Conservation (phyloP, 2,113 vertebrate genomes). For the Dasyprocta punctata region DNA sequence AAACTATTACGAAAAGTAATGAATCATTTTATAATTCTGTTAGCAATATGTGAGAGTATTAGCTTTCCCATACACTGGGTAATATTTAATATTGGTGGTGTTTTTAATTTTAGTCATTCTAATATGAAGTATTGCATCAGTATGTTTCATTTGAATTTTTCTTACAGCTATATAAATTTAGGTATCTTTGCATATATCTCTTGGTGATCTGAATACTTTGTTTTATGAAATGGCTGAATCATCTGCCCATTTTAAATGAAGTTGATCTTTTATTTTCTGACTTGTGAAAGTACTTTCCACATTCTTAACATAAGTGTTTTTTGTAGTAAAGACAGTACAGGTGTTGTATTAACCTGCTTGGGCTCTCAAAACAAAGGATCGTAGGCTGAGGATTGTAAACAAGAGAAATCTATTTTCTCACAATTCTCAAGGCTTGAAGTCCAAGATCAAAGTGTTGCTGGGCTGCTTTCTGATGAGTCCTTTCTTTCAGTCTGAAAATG, state of each 20-base stretch:
- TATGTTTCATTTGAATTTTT: background rate
- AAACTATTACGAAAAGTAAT: background rate
- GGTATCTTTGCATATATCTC: background rate
- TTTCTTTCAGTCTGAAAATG: background rate
- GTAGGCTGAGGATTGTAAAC: background rate
- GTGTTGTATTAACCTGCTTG: background rate
- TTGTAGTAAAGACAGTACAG: background rate
- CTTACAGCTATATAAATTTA: background rate
- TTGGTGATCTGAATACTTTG: background rate
- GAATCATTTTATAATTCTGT: background rate
- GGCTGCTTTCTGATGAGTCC: background rate
- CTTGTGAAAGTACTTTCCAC: background rate
- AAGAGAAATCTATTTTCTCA: background rate
- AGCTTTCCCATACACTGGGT: background rate
- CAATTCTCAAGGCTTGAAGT: background rate
- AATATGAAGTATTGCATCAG: background rate
- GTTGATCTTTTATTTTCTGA: background rate
- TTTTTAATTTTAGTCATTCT: background rate
- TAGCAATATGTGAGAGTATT: background rate
- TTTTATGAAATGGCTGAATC: background rate
- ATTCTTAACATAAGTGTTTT: background rate
- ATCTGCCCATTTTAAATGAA: background rate
- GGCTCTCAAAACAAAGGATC: background rate
- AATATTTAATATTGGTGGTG: background rate
- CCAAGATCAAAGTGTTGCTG: background rate